These are phyloP conservation scores for Tachina fera DNA, from an alignment of 2,888 invertebrate species.

Conservation along the genomic window DNA sequence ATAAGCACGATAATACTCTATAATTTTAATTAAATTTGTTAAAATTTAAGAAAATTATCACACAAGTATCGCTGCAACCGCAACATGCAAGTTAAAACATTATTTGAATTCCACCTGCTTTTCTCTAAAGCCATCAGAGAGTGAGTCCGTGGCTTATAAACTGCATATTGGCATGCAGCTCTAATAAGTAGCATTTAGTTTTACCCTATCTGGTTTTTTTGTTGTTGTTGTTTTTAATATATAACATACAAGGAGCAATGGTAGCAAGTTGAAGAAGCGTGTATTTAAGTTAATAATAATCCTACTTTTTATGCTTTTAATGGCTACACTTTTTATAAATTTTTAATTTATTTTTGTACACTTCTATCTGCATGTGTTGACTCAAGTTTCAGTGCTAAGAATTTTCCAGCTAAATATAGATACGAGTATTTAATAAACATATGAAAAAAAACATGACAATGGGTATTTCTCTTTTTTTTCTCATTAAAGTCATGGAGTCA, in stretches of 20 bases:
- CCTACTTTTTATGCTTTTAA: slow-evolving; percentile 48
- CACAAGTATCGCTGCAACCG: slow-evolving; percentile 34
- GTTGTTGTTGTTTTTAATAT: slow-evolving; percentile 32
- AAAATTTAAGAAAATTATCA: slow-evolving; percentile 40
- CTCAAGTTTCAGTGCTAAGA: slow-evolving; percentile 28
- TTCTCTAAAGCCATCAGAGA: background rate
- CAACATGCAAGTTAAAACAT: slow-evolving; percentile 39
- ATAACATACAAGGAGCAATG: background rate
- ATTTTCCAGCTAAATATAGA: background rate
- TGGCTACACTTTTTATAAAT: slow-evolving; percentile 60
- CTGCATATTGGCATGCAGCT: slow-evolving; percentile 21
- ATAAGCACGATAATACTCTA: slow-evolving; percentile 25
- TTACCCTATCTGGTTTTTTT: background rate
- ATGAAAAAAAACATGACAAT: background rate
- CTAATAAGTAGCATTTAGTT: slow-evolving; percentile 14
- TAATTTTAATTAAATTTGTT: slow-evolving; percentile 48
- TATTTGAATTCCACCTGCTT: slow-evolving; percentile 59
- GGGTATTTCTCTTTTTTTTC: background rate
- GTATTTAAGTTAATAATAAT: slow-evolving; percentile 54
- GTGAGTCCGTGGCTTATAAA: background rate
- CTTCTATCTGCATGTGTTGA: slow-evolving; percentile 25
- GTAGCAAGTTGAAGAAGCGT: slow-evolving; percentile 15
- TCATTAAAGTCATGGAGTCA: background rate
- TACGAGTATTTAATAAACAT: slow-evolving; percentile 55
- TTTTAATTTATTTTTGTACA: slow-evolving; percentile 35